A percentile compares a stretch with the other conserved stretches of the same genome.
phyloP scores from a whole-genome alignment of 2,888 invertebrate species.

The Doris montereyensis region DNA sequence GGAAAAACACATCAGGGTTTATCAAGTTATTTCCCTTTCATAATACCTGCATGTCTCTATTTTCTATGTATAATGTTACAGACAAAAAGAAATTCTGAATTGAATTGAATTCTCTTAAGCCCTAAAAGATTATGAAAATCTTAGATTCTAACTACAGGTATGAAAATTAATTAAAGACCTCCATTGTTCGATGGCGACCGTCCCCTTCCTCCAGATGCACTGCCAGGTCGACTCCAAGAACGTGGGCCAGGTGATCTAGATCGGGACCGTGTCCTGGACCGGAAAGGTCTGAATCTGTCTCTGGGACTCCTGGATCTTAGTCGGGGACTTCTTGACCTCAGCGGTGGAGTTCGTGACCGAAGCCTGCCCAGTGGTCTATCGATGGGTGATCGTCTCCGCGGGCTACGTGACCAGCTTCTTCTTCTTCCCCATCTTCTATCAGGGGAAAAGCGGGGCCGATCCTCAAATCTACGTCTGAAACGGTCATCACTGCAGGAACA shows the following conservation, averaged over 20 bases:
- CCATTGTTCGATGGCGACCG: background rate
- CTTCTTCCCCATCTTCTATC: slow-evolving; percentile 50
- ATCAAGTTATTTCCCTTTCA: no score
- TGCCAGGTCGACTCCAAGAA: slow-evolving; percentile 39
- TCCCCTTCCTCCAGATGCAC: slow-evolving; percentile 7
- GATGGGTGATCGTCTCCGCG: slow-evolving; percentile 48
- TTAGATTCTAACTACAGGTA: no score
- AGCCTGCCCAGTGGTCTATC: slow-evolving; percentile 38
- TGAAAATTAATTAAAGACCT: no score
- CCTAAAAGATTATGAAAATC: no score
- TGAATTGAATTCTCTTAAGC: no score
- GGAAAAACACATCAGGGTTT: no score
- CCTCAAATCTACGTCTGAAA: slow-evolving; percentile 41
- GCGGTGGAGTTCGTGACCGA: slow-evolving; percentile 48
- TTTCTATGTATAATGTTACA: no score
- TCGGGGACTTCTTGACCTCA: slow-evolving; percentile 42
- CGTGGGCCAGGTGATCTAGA: slow-evolving; percentile 43
- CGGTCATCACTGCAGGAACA: slow-evolving; percentile 38
- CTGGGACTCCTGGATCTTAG: slow-evolving; percentile 51
- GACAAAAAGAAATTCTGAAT: no score
- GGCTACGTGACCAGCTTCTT: slow-evolving; percentile 64
- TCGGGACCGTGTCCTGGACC: slow-evolving; percentile 52
- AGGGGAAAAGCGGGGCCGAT: slow-evolving; percentile 42
- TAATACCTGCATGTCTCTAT: no score
- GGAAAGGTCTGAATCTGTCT: slow-evolving; percentile 55